Evolutionary conservation across 2,113 vertebrate species (phyloP), one percentile per base, ranked within the genome.

Genomic region (Vicugna pacos): DNA sequence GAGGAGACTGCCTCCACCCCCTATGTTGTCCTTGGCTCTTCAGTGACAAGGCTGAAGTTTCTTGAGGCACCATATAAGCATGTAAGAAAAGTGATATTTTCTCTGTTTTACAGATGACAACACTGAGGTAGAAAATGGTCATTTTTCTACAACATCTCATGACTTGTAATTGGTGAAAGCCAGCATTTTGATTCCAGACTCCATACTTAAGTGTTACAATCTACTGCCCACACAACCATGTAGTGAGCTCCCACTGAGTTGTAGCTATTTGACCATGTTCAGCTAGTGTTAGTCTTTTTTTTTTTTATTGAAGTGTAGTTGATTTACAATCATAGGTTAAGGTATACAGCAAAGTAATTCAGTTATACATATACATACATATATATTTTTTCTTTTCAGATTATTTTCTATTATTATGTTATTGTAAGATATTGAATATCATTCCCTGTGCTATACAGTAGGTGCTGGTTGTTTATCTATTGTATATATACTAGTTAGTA

Each of bases 1-100:
- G 1, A 2, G 4, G 9, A 58, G 20, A 54, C 0, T 19, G 2
- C 0, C n/a, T 13, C 24, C n/a, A 38, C 46, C 4, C 1, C 4
- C 38, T 5, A 42, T 52, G 16, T 28, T 54, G 8, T 26, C 30
- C 24, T 81, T 62, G 50, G 38, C 32, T 42, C 20, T 5, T 38
- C 24, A 24, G 28, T 35, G 52, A 91, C 60, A 88, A 70, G 48
- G 35, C 8, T 14, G 32, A 73, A 4, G 9, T 67, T 85, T 67
- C 73, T 65, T 70, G 17, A 77, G 26, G 20, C 6, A 56, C 5
- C 38, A 17, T 5, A 28, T 56, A 91, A 72, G 12, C 2, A 9
- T 30, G 13, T 72, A 42, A 89, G 58, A 75, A 90, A 77, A 65
- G 16, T 80, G 35, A 67, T 32, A 64, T 32, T 62, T 50, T 28